Evolutionary conservation across 53 echinoderm and acorn worm genomes (phyloP).

Genomic region (Actinopyga echinites): DNA sequence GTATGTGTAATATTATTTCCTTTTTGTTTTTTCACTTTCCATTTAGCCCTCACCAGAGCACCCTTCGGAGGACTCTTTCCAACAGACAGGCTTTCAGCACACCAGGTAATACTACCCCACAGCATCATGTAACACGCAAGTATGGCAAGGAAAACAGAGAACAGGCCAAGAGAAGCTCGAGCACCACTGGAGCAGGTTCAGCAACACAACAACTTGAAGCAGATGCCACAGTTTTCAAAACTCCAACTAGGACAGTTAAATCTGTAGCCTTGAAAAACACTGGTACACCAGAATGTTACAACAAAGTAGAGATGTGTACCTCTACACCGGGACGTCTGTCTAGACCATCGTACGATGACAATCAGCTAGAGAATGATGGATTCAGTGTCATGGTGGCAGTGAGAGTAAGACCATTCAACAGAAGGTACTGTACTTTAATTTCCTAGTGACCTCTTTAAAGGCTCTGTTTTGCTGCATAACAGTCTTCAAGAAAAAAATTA

Average conservation of each 20-base stretch:
- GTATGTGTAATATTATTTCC: background rate
- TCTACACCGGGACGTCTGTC: conserved; percentile 49
- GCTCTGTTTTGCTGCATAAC: too few relatives aligned
- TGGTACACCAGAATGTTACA: conserved; percentile 90
- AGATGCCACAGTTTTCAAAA: background rate
- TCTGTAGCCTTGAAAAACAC: background rate
- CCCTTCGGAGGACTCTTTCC: background rate
- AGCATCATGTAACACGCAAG: background rate
- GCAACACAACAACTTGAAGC: too few relatives aligned
- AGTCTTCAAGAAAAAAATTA: too few relatives aligned
- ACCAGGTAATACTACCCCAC: background rate
- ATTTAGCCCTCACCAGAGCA: background rate
- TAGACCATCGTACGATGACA: conserved; percentile 38
- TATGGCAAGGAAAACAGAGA: conserved; percentile 38
- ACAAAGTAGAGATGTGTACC: conserved; percentile 80
- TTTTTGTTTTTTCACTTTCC: background rate
- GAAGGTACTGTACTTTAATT: conserved; percentile 47
- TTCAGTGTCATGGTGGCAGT: conserved; percentile 94
- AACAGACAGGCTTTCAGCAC: background rate
- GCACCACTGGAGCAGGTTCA: background rate
- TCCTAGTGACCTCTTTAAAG: too few relatives aligned
- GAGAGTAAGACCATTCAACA: conserved; percentile 87
- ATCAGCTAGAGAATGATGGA: conserved; percentile 62
- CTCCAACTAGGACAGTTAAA: background rate
- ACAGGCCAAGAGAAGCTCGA: background rate